A percentile compares a stretch with the other conserved stretches of the same genome.
Evolutionary conservation across 2,797 vertebrate genomes (phyloP).

Genomic region (Tiaroga cobitis): DNA sequence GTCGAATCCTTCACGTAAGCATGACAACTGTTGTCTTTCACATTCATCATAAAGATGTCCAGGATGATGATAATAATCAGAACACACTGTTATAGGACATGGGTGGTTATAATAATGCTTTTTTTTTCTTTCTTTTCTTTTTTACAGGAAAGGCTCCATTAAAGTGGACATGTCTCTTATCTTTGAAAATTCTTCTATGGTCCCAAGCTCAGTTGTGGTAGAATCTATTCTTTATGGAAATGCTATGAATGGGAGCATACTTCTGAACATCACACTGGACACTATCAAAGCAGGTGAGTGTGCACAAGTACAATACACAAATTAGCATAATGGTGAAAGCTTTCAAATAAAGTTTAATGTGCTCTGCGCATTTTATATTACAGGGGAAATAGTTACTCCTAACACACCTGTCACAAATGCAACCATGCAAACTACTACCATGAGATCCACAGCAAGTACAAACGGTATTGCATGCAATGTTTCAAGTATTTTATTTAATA

Average conservation of each 20-base stretch:
- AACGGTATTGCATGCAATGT: background rate
- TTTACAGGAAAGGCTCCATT: background rate
- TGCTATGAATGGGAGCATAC: too few relatives aligned
- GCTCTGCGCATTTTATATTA: background rate
- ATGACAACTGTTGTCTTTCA: background rate
- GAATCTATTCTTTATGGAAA: background rate
- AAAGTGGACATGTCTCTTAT: slow-evolving; percentile 24
- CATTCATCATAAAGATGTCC: background rate
- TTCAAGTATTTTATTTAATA: background rate
- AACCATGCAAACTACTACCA: background rate
- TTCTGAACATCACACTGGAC: background rate
- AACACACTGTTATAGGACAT: background rate
- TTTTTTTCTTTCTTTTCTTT: background rate
- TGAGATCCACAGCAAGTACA: background rate
- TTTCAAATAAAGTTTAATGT: background rate
- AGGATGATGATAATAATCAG: background rate
- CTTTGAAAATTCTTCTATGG: slow-evolving; percentile 10
- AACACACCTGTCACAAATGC: background rate
- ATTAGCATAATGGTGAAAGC: background rate
- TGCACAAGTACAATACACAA: background rate
- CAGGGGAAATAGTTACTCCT: background rate
- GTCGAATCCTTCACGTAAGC: slow-evolving; percentile 37
- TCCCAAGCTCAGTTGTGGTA: background rate
- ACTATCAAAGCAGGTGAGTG: slow-evolving; percentile 32
- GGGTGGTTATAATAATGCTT: background rate